phyloP scores from a whole-genome alignment of 2,888 invertebrate genomes.

The Parelbella ahira region DNA sequence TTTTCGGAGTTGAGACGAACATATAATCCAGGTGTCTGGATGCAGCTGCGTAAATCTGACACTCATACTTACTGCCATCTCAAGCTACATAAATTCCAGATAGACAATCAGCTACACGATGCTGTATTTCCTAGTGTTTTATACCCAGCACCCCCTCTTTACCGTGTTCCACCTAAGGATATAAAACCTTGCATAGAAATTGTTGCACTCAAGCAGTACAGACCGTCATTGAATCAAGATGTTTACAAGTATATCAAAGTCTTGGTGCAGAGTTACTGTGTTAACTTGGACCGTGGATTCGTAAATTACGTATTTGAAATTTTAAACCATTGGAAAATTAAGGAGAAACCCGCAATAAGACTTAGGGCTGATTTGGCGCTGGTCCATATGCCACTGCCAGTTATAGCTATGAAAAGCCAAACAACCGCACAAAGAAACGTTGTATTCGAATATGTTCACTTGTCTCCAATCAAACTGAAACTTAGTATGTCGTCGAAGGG shows the following conservation, averaged over 20 bases:
- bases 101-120: slow-evolving; percentile 88
- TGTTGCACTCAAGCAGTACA: slow-evolving; percentile 73
- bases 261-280: slow-evolving; percentile 83
- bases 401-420: slow-evolving; percentile 65
- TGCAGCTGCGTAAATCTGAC: slow-evolving; percentile 85
- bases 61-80: slow-evolving; percentile 84
- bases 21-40: slow-evolving; percentile 87
- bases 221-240: slow-evolving; percentile 72
- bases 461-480: slow-evolving; percentile 81
- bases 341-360: slow-evolving; percentile 79
- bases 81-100: slow-evolving; percentile 84
- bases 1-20: slow-evolving; percentile 87
- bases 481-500: slow-evolving; percentile 81
- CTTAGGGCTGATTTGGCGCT: slow-evolving; percentile 78
- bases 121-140: slow-evolving; percentile 85
- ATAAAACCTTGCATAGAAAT: slow-evolving; percentile 82
- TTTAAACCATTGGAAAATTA: slow-evolving; percentile 80
- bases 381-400: slow-evolving; percentile 80
- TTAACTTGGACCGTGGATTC: slow-evolving; percentile 86
- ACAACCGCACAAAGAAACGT: slow-evolving; percentile 57
- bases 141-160: slow-evolving; percentile 81
- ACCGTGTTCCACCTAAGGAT: slow-evolving; percentile 51
- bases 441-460: slow-evolving; percentile 78
- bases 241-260: slow-evolving; percentile 83
- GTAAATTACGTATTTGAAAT: slow-evolving; percentile 82